These are phyloP conservation scores for Cancer borealis DNA, from an alignment of 2,888 invertebrate genomes.

Conservation along the genomic window DNA sequence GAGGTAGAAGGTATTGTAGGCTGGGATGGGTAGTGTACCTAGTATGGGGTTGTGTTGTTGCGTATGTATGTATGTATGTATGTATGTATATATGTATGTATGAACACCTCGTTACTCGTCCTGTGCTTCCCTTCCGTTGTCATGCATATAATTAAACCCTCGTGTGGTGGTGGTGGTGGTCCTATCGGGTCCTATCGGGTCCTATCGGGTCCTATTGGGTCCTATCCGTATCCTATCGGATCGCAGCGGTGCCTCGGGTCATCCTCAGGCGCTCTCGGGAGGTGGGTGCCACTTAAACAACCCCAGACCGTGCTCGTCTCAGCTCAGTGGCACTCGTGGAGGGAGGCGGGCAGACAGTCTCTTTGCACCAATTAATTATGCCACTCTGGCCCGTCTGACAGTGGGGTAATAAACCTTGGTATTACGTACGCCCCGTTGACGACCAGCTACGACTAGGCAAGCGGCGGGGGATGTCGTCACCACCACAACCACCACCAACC, in stretches of 20 bases:
- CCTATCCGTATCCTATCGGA: background rate
- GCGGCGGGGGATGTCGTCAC: conserved; percentile 8
- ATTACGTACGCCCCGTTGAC: conserved; percentile 43
- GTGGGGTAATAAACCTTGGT: conserved; percentile 55
- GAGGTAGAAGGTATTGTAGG: background rate
- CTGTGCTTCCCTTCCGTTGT: conserved; percentile 6
- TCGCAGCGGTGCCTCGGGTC: background rate
- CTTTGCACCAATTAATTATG: conserved; percentile 42
- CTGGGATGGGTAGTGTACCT: background rate
- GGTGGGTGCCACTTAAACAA: background rate
- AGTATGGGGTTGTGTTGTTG: background rate
- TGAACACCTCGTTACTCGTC: background rate
- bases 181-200: background rate
- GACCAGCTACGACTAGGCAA: background rate
- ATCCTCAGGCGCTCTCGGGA: background rate
- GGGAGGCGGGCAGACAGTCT: conserved; percentile 25
- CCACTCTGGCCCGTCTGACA: conserved; percentile 48
- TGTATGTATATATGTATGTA: conserved; percentile 52
- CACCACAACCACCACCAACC: background rate
- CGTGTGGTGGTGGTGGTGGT: background rate
- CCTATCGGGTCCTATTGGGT: background rate
- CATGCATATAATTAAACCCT: background rate
- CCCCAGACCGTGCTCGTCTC: background rate
- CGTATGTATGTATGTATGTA: conserved; percentile 49
- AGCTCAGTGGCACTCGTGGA: background rate